Conservation (phyloP, 2,797 vertebrate genomes). For the Loris lydekkerianus region DNA sequence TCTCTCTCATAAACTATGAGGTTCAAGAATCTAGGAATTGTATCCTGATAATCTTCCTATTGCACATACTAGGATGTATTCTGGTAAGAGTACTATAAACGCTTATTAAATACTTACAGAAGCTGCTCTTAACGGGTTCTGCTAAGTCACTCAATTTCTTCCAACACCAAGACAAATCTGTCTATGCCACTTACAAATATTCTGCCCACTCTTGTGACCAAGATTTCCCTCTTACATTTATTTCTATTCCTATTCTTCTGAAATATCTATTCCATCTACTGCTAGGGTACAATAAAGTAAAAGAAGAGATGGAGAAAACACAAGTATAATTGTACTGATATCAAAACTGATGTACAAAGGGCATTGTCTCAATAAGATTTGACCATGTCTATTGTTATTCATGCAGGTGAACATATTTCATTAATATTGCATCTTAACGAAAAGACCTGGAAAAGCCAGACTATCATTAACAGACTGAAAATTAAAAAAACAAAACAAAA, state of each 20-base stretch:
- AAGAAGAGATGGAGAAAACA: conserved; percentile 43
- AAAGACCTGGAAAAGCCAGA: neutral
- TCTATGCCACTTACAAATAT: conserved; percentile 28
- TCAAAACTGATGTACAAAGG: neutral
- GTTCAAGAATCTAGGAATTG: neutral
- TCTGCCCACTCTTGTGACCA: neutral
- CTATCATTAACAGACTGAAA: conserved; percentile 25
- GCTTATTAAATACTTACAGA: conserved; percentile 13
- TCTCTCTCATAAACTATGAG: neutral
- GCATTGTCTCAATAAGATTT: conserved; percentile 2
- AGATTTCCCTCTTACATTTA: neutral
- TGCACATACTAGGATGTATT: neutral
- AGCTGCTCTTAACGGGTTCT: neutral
- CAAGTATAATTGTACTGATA: neutral
- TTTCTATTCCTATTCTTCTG: neutral
- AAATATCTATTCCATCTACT: neutral
- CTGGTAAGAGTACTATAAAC: neutral
- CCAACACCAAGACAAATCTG: neutral
- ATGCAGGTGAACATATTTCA: neutral
- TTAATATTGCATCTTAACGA: neutral
- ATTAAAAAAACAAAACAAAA: neutral
- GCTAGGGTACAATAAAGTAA: conserved; percentile 37
- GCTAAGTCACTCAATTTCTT: conserved; percentile 55
- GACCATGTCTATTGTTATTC: neutral
- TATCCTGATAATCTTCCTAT: neutral